phyloP scores from a whole-genome alignment of 2,888 invertebrate species.

The Platycheirus albimanus region DNA sequence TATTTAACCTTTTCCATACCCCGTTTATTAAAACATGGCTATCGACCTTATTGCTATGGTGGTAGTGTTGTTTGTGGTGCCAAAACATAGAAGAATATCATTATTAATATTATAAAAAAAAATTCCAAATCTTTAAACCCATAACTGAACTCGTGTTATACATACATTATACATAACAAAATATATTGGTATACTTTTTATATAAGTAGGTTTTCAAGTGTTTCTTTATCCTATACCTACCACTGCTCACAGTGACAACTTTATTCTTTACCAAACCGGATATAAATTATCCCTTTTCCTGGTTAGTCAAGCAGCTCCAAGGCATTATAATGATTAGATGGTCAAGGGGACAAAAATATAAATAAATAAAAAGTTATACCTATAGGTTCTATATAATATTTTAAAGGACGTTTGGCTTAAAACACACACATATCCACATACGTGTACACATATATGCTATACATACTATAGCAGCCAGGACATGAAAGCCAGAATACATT shows the following conservation, averaged over 20 bases:
- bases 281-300: constrained; percentile 69
- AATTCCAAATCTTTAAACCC: too few species aligned
- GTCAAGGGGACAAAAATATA: constrained; percentile 38
- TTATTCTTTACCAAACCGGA: constrained; percentile 20
- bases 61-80: too few species aligned
- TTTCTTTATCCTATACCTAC: too few species aligned
- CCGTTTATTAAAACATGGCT: too few species aligned
- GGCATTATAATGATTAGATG: constrained; percentile 61
- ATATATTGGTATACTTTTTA: too few species aligned
- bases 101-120: too few species aligned
- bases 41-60: too few species aligned
- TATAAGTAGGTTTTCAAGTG: too few species aligned
- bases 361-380: constrained; percentile 54
- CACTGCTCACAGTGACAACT: not conserved
- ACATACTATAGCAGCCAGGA: constrained; percentile 17
- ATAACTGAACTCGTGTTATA: too few species aligned
- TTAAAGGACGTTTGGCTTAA: constrained; percentile 55
- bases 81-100: too few species aligned
- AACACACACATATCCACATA: not conserved
- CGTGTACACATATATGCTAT: constrained; percentile 1
- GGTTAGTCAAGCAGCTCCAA: constrained; percentile 53
- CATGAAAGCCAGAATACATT: constrained; percentile 62
- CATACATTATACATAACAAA: too few species aligned
- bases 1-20: too few species aligned
- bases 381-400: constrained; percentile 46